Percentiles rank a stretch among this genome's conserved stretches.
Evolutionary conservation across 1,140 invertebrate species (phyloP).

Genomic region (Mercenaria mercenaria): DNA sequence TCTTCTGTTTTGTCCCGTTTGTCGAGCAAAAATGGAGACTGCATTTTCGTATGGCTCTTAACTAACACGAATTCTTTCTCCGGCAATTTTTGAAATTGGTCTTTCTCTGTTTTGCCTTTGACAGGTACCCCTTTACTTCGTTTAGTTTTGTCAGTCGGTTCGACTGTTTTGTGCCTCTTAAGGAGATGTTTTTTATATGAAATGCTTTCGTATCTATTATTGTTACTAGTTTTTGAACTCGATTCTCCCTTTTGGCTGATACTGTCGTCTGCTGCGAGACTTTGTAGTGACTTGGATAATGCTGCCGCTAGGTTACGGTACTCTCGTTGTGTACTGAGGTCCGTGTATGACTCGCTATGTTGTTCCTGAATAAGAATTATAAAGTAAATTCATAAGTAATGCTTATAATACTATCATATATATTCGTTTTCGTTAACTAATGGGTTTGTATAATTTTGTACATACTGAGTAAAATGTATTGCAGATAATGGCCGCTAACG

Average conservation of each 20-base stretch:
- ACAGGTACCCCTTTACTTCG: not conserved
- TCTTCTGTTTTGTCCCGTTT: not conserved
- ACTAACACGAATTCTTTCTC: slow-evolving; percentile 19
- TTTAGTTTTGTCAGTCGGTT: not conserved
- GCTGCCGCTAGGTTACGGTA: not conserved
- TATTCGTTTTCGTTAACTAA: not conserved
- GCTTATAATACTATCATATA: not conserved
- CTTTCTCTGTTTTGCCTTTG: not conserved
- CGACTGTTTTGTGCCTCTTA: not conserved
- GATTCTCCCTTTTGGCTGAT: not conserved
- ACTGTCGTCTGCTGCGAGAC: not conserved
- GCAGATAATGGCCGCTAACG: no score
- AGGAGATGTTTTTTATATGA: slow-evolving; percentile 54
- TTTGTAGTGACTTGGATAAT: slow-evolving; percentile 50
- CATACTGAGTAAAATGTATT: no score
- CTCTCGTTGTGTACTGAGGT: slow-evolving; percentile 10
- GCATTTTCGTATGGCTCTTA: not conserved
- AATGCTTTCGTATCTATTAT: slow-evolving; percentile 44
- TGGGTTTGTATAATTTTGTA: not conserved
- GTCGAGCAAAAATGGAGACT: not conserved
- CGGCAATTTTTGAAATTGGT: not conserved
- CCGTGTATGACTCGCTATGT: slow-evolving; percentile 10
- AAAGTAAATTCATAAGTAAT: no score
- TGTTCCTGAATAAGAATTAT: slow-evolving; percentile 45
- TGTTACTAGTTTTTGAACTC: not conserved